phyloP scores from a whole-genome alignment of 2,797 vertebrate genomes.

The Neopelma chrysocephalum region DNA sequence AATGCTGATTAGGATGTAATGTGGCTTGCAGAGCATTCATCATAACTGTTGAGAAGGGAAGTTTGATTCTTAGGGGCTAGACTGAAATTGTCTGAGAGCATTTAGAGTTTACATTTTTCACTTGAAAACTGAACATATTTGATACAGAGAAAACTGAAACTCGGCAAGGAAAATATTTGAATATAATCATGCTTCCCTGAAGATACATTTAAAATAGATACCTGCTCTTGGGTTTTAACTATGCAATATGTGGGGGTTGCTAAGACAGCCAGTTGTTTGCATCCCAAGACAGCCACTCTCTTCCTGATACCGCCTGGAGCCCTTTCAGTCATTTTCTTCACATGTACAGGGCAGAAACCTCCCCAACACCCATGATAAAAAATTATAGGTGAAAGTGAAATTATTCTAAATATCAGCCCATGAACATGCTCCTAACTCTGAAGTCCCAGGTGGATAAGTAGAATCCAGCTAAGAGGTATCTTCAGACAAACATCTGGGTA shows the following conservation, averaged over 20 bases:
- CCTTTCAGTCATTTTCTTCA: background rate
- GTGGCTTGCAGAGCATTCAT: conserved; percentile 7
- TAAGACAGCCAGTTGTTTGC: background rate
- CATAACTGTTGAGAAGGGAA: background rate
- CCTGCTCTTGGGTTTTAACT: background rate
- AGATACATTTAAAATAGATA: conserved; percentile 6
- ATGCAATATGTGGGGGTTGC: background rate
- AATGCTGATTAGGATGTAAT: conserved; percentile 29
- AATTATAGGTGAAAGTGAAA: background rate
- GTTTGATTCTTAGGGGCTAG: background rate
- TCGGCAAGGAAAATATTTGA: background rate
- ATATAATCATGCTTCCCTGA: background rate
- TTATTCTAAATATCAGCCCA: background rate
- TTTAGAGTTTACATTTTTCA: background rate
- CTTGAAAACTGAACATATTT: background rate
- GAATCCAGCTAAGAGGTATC: background rate
- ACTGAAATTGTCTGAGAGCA: background rate
- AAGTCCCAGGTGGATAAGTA: background rate
- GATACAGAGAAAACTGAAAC: background rate
- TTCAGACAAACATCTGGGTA: background rate
- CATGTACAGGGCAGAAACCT: background rate
- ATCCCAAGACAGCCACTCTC: background rate
- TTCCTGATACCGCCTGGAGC: background rate
- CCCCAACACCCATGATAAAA: background rate
- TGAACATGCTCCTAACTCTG: background rate